phyloP scores from a whole-genome alignment of 2,113 vertebrate genomes.

The Nansenia antarctica region DNA sequence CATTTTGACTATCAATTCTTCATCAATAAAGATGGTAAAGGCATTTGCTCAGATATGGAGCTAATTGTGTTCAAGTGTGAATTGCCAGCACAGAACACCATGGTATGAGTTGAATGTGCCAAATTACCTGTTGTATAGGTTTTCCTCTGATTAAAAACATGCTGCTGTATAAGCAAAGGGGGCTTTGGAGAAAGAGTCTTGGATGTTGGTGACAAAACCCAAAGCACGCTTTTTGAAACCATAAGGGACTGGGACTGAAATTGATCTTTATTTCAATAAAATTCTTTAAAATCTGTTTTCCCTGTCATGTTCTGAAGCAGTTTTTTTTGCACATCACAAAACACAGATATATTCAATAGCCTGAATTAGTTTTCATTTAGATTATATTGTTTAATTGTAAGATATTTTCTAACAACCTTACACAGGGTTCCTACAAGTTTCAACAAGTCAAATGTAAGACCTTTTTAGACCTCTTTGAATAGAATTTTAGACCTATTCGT shows the following conservation, averaged over 20 bases:
- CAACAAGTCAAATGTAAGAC: too few relatives aligned
- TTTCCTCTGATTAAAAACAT: constrained; percentile 52
- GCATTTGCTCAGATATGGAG: constrained; percentile 43
- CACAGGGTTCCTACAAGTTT: too few relatives aligned
- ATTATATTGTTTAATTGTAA: too few relatives aligned
- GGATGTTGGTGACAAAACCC: constrained; percentile 71
- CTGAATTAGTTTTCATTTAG: too few relatives aligned
- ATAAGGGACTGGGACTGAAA: constrained; percentile 77
- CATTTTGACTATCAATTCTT: constrained; percentile 34
- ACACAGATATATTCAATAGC: too few relatives aligned
- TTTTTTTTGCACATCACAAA: constrained; percentile 39
- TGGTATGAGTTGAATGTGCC: constrained; percentile 70
- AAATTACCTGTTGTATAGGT: constrained; percentile 71
- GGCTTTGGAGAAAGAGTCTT: constrained; percentile 61
- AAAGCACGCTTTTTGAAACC: constrained; percentile 76
- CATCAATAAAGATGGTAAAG: constrained; percentile 22
- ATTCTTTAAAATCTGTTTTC: constrained; percentile 67
- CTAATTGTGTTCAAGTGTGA: constrained; percentile 37
- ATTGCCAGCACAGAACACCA: constrained; percentile 59
- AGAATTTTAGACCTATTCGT: too few relatives aligned
- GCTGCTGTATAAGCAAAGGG: constrained; percentile 72
- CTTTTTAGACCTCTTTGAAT: too few relatives aligned
- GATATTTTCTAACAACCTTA: too few relatives aligned
- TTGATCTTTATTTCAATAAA: constrained; percentile 82
- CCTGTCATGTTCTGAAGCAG: constrained; percentile 43